These are phyloP conservation scores for Nephrotoma flavescens DNA, from an alignment of 2,888 invertebrate species.

Conservation along the genomic window DNA sequence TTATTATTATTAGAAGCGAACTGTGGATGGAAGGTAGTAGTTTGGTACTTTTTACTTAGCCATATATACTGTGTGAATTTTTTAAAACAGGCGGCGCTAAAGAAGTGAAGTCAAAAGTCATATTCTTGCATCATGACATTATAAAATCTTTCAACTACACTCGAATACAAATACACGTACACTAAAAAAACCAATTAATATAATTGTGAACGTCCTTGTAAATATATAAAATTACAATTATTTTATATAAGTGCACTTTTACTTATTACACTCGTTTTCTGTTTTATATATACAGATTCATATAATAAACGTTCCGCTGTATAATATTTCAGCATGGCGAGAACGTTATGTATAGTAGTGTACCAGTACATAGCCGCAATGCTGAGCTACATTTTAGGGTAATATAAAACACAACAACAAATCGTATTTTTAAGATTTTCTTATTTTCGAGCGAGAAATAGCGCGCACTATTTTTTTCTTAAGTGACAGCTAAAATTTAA, in stretches of 20 bases:
- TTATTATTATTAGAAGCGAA: background rate
- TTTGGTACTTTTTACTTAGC: background rate
- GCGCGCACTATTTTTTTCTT: too few species aligned
- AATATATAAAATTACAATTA: slow-evolving; percentile 1
- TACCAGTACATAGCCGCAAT: too few species aligned
- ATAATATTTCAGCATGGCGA: background rate
- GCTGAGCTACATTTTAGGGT: too few species aligned
- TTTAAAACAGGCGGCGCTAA: background rate
- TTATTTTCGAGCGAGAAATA: too few species aligned
- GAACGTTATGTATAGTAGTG: background rate
- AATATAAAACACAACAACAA: too few species aligned
- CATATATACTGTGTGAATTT: background rate
- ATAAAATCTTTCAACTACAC: background rate
- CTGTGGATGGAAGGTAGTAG: background rate
- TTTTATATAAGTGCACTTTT: slow-evolving; percentile 1
- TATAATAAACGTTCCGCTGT: background rate
- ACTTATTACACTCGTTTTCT: slow-evolving; percentile 2
- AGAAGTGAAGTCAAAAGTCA: background rate
- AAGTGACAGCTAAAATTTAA: too few species aligned
- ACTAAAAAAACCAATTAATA: background rate
- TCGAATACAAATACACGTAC: background rate
- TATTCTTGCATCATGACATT: background rate
- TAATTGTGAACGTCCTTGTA: slow-evolving; percentile 1
- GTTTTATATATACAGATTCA: background rate
- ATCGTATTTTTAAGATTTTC: too few species aligned